Evolutionary conservation across 2,797 vertebrate genomes (phyloP).

Genomic region (Arctocebus calabarensis): DNA sequence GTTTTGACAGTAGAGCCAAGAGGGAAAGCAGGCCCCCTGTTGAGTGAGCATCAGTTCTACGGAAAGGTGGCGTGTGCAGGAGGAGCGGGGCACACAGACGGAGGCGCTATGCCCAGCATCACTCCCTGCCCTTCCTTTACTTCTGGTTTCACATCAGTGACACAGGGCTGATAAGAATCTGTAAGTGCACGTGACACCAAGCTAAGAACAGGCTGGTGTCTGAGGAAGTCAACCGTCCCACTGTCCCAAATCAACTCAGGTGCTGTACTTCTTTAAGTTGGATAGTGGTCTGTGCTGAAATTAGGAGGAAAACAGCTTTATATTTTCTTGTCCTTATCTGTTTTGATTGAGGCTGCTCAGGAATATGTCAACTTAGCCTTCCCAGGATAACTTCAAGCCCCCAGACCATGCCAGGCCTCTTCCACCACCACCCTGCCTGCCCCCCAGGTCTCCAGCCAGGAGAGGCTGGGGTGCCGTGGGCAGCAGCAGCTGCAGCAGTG

Average conservation of each 20-base stretch:
- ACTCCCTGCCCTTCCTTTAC: not conserved
- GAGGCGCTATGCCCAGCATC: not conserved
- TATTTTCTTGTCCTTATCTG: too few species aligned
- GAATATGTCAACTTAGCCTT: fast-evolving
- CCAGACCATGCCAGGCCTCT: not conserved
- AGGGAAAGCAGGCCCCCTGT: fast-evolving
- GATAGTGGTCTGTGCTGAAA: not conserved
- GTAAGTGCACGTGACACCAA: not conserved
- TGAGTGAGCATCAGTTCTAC: fast-evolving
- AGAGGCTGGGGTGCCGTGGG: not conserved
- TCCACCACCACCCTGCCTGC: too few species aligned
- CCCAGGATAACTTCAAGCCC: not conserved
- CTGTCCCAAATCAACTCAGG: not conserved
- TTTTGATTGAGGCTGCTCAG: not conserved
- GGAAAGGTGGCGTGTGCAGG: not conserved
- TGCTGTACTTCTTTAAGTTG: fast-evolving
- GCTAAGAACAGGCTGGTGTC: fast-evolving
- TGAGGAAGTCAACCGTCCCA: not conserved
- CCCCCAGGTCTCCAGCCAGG: not conserved
- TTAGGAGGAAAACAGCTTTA: not conserved
- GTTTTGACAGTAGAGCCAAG: not conserved
- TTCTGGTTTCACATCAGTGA: not conserved
- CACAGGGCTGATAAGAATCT: not conserved
- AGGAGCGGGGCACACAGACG: fast-evolving
- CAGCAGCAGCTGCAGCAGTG: not conserved